Base-by-base conservation (phyloP, 2,113 vertebrate genomes). In the Oncorhynchus masou region DNA sequence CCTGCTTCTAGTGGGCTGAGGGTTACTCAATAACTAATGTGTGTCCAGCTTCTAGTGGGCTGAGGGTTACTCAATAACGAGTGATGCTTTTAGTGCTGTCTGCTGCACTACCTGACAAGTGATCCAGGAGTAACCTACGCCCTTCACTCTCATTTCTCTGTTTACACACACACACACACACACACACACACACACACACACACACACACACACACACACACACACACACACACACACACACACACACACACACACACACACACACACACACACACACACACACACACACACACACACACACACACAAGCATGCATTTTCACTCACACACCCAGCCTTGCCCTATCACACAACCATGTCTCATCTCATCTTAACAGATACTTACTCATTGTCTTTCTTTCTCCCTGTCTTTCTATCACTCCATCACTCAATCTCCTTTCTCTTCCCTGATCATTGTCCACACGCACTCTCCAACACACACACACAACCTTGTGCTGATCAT, bases 21-120 rank as follows among this genome's bases (percentile, higher is more conserved):
- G 29, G 29, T 31, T 31, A 31, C 29, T 31, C 29, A 31, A 31
- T 31, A 31, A 31, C 29, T 31, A 31, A 5, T 31, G 29, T 4
- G 4, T 4, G 29, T 31, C 29, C 29, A 5, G 29, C 29, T 31
- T 31, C 29, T 31, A 31, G 29, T 31, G 29, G 29, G 29, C 29
- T 31, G 29, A 31, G 29, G 29, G 29, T 31, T 31, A n/a, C n/a
- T n/a, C n/a, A n/a, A n/a, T n/a, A n/a, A n/a, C n/a, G n/a, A n/a
- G n/a, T n/a, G n/a, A n/a, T n/a, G n/a, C n/a, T 85, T 86, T 88
- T 78, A 86, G 77, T 65, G 74, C n/a, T 1, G 64, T 71, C 73
- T 67, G 75, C 76, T 78, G 80, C 83, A 77, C 62, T 0, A 2
- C 34, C 27, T 54, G 51, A 16, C 51, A 19, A 54, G 51, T 54